These are phyloP conservation scores for Dichetophora obliterata DNA, from an alignment of 2,888 invertebrate genomes.

Conservation along the genomic window DNA sequence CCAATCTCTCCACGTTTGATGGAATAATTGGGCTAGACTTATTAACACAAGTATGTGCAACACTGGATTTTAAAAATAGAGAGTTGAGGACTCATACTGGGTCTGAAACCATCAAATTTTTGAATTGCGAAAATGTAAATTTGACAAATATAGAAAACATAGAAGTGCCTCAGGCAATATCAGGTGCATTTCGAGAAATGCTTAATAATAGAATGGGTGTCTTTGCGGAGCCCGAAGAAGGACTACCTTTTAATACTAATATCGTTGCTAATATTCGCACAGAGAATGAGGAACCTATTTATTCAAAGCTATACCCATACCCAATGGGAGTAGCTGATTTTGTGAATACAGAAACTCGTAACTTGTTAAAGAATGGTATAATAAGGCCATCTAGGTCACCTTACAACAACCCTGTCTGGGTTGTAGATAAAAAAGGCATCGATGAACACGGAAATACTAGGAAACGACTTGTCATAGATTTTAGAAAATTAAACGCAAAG, in stretches of 20 bases:
- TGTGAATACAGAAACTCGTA: conserved; percentile 36
- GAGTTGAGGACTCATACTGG: conserved; percentile 38
- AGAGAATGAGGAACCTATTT: conserved; percentile 38
- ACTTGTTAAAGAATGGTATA: conserved; percentile 34
- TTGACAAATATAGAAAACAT: conserved; percentile 43
- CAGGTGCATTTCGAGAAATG: conserved; percentile 37
- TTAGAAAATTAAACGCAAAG: conserved; percentile 36
- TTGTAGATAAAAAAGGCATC: conserved; percentile 22
- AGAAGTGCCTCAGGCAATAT: conserved; percentile 31
- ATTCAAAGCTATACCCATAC: conserved; percentile 44
- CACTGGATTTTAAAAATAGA: conserved; percentile 43
- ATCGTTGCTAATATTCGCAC: too few relatives aligned
- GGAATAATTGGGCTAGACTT: conserved; percentile 19
- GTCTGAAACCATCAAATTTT: conserved; percentile 26
- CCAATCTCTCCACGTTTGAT: too few relatives aligned
- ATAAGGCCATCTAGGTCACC: conserved; percentile 40
- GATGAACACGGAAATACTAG: conserved; percentile 21
- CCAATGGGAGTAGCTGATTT: conserved; percentile 44
- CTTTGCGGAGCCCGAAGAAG: conserved; percentile 43
- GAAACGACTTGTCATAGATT: conserved; percentile 31
- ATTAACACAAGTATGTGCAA: conserved; percentile 37
- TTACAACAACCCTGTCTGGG: conserved; percentile 40
- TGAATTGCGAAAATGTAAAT: conserved; percentile 45
- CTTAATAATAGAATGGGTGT: conserved; percentile 31
- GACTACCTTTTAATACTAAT: background rate